These are phyloP conservation scores for Lasioglossum morio DNA, from an alignment of 2,888 invertebrate species.

Conservation along the genomic window DNA sequence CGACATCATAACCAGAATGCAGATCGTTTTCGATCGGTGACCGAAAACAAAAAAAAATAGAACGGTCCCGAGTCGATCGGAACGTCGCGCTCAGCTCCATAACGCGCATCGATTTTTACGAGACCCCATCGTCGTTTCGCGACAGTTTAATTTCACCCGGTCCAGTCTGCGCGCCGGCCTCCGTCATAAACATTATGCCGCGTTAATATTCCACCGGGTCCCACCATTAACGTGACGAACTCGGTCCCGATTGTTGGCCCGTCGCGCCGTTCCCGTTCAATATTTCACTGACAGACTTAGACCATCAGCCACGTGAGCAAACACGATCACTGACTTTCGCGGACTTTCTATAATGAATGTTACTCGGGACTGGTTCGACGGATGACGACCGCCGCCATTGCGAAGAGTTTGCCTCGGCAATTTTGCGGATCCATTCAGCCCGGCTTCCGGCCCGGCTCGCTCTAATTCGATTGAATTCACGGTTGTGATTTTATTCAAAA, in stretches of 20 bases:
- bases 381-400: conserved; percentile 38
- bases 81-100: conserved; percentile 18
- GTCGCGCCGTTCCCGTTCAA: conserved; percentile 15
- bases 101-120: conserved; percentile 25
- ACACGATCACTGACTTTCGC: conserved; percentile 22
- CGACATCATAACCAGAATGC: conserved; percentile 19
- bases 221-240: conserved; percentile 36
- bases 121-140: neutral
- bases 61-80: conserved; percentile 3
- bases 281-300: conserved; percentile 32
- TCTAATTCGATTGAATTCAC: conserved; percentile 40
- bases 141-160: conserved; percentile 22
- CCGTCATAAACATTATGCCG: conserved; percentile 12
- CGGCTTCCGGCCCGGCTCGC: conserved; percentile 10
- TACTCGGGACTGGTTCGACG: conserved; percentile 4
- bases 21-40: conserved; percentile 1
- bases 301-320: neutral
- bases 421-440: conserved; percentile 55
- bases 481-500: conserved; percentile 1
- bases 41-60: neutral
- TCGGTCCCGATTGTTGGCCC: conserved; percentile 12
- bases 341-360: conserved; percentile 54
- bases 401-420: conserved; percentile 53
- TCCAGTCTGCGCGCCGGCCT: neutral
- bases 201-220: conserved; percentile 22